A percentile compares a stretch with the other conserved stretches of the same genome.
Evolutionary conservation across 2,888 invertebrate genomes (phyloP).

Genomic region (Drosophila macrothrix): DNA sequence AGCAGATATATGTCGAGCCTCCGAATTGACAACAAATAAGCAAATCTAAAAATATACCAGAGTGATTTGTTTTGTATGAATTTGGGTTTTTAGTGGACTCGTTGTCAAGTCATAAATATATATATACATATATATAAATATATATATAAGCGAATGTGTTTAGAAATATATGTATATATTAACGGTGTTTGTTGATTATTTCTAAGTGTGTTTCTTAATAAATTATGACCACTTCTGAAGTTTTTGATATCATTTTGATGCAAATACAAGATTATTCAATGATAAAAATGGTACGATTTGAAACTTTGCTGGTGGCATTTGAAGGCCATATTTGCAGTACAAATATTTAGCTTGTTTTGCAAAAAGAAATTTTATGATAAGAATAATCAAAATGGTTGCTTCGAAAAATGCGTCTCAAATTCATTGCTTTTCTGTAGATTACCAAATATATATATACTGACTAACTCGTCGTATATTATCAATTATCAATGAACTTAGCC

Average conservation of each 20-base stretch:
- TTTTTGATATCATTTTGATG: slow-evolving; percentile 3
- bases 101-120: slow-evolving; percentile 47
- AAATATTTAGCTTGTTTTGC: neutral
- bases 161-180: slow-evolving; percentile 4
- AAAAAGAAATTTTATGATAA: slow-evolving; percentile 1
- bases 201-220: slow-evolving; percentile 43
- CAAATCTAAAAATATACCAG: slow-evolving; percentile 69
- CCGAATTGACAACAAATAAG: slow-evolving; percentile 60
- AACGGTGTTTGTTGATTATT: slow-evolving; percentile 40
- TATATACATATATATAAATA: slow-evolving; percentile 16
- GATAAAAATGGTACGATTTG: neutral
- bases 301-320: neutral
- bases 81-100: slow-evolving; percentile 25
- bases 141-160: slow-evolving; percentile 1
- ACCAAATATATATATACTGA: slow-evolving; percentile 12
- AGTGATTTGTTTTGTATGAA: slow-evolving; percentile 34
- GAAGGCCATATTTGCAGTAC: neutral
- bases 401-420: slow-evolving; percentile 64
- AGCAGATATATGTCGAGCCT: slow-evolving; percentile 61
- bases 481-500: slow-evolving; percentile 58
- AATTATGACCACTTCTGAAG: slow-evolving; percentile 33
- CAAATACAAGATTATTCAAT: neutral
- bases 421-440: slow-evolving; percentile 31
- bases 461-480: slow-evolving; percentile 53
- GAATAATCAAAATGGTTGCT: slow-evolving; percentile 21